Evolutionary conservation across 2,888 invertebrate genomes (phyloP), one percentile per base, ranked within the genome.

Genomic region (Synanthedon vespiformis): DNA sequence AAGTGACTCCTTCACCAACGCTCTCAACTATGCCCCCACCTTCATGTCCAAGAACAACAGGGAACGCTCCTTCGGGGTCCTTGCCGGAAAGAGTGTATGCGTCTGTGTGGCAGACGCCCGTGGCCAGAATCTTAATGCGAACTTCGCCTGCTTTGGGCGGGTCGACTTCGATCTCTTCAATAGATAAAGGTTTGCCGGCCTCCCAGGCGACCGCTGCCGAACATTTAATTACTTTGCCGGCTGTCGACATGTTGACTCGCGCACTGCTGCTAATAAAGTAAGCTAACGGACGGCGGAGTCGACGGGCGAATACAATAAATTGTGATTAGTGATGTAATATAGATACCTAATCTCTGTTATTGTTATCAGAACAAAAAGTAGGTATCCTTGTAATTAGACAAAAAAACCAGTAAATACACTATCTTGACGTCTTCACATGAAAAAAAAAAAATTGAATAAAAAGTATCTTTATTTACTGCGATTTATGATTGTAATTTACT

Each of bases 151-250:
- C 93, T 76, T 94, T 94, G 1, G 99, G 99, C 8, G 98, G 96
- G 14, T 93, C 95, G 1, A 99, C 99, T 83, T 97, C 94, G 54
- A 99, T 90, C 52, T 93, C 94, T 85, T 99, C 99, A 51, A 99
- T 90, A 1, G 91, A 90, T 27, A 99, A 87, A 6, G 97, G 95
- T 69, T 95, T 90, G 61, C 97, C 97, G 52, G 96, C 92, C 65
- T 92, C 94, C 99, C 99, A 99, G 4, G 99, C 98, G 14, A 99
- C 96, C 1, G 98, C 99, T 18, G 99, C 99, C 70, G 90, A 91
- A 78, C 99, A 99, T 67, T 90, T 92, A 61, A 99, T 98, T 50
- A 92, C 90, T 93, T 94, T 75, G 41, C 82, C 83, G 59, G 71
- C 75, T 55, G 86, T 88, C 53, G 84, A 77, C 84, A 85, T 86